A percentile compares a stretch with the other conserved stretches of the same genome.
phyloP scores from a whole-genome alignment of 2,113 vertebrate species.

The Mohoua ochrocephala region DNA sequence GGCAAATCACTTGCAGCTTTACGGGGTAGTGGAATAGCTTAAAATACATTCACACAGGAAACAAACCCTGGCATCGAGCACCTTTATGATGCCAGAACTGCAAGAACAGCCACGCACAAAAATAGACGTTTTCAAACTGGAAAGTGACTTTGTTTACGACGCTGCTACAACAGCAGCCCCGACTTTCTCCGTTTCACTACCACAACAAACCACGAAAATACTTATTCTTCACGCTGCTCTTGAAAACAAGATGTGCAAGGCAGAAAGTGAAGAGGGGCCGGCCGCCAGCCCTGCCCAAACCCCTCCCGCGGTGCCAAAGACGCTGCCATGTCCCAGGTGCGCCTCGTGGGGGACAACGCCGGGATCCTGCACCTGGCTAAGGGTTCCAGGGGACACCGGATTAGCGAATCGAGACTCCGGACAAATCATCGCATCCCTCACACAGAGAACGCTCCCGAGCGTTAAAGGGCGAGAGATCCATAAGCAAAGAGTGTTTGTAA shows the following conservation, averaged over 20 bases:
- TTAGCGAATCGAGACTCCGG: accelerated
- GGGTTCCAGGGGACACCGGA: background rate
- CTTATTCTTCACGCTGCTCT: background rate
- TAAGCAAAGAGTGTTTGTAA: accelerated
- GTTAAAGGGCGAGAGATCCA: accelerated
- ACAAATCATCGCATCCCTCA: background rate
- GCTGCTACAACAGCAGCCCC: background rate
- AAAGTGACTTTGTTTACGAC: background rate
- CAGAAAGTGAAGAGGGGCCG: accelerated
- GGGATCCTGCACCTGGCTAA: background rate
- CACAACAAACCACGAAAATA: background rate
- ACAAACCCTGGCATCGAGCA: background rate
- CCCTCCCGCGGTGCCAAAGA: accelerated
- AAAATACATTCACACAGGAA: background rate
- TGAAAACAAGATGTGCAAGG: background rate
- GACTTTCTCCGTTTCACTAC: background rate
- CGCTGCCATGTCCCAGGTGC: accelerated
- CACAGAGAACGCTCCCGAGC: accelerated
- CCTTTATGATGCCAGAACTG: background rate
- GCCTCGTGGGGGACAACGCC: accelerated
- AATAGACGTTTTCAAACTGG: background rate
- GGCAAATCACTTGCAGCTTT: background rate
- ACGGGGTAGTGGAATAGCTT: background rate
- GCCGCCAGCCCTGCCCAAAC: background rate
- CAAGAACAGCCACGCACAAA: background rate